phyloP scores from a whole-genome alignment of 1,140 invertebrate genomes.

The Tetraneura akinire region DNA sequence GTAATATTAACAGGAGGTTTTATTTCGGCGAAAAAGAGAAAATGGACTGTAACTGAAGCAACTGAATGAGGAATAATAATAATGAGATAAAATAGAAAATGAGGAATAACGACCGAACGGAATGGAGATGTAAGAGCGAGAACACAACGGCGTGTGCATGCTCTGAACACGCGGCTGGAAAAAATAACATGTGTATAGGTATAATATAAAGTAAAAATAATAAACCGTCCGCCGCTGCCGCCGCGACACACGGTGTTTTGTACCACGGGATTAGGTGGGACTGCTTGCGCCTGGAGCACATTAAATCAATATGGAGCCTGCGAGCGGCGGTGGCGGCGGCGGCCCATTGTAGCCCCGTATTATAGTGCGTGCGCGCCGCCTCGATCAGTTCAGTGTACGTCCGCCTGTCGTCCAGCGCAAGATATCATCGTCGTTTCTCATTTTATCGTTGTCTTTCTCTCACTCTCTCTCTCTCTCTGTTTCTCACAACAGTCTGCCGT shows the following conservation, averaged over 20 bases:
- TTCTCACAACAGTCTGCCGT: not conserved
- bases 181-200: too few relatives aligned
- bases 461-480: not conserved
- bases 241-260: slow-evolving; percentile 38
- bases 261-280: slow-evolving; percentile 47
- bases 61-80: too few relatives aligned
- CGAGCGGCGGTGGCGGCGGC: slow-evolving; percentile 12
- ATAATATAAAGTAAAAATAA: slow-evolving; percentile 1
- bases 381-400: slow-evolving; percentile 22
- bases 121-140: not conserved
- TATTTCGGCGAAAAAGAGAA: too few relatives aligned
- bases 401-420: slow-evolving; percentile 28
- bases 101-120: not conserved
- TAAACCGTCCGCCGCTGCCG: slow-evolving; percentile 2
- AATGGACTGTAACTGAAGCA: too few relatives aligned
- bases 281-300: slow-evolving; percentile 38
- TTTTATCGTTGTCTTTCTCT: not conserved
- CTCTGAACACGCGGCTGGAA: not conserved
- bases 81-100: not conserved
- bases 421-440: not conserved
- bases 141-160: not conserved
- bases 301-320: slow-evolving; percentile 51
- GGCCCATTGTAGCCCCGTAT: slow-evolving; percentile 27
- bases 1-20: too few relatives aligned
- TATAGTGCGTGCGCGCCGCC: not conserved